These are phyloP conservation scores for Caenorhabditis angaria DNA, from an alignment of 2,888 invertebrate genomes.

Conservation along the genomic window DNA sequence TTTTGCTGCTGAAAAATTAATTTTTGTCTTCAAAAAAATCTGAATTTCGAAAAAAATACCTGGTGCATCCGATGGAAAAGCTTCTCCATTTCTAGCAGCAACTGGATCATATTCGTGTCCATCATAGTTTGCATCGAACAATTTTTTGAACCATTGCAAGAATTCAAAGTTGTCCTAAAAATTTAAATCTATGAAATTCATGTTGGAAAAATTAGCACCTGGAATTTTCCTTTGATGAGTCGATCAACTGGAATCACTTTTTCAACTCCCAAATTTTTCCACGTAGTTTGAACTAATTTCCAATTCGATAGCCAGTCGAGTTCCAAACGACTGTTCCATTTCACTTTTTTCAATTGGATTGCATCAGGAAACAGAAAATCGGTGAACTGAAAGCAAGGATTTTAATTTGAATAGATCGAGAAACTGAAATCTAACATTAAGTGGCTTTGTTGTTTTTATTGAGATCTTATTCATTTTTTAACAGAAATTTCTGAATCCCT, in stretches of 20 bases:
- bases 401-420: background rate
- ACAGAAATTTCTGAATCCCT: background rate
- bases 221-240: slow-evolving; percentile 98
- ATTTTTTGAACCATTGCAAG: slow-evolving; percentile 99
- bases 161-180: slow-evolving; percentile 95
- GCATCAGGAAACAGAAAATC: slow-evolving; percentile 91
- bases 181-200: background rate
- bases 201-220: slow-evolving; percentile 73
- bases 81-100: slow-evolving; percentile 80
- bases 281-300: slow-evolving; percentile 92
- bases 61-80: slow-evolving; percentile 44
- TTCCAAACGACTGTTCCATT: slow-evolving; percentile 96
- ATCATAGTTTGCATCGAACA: slow-evolving; percentile 99
- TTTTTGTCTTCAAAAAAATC: background rate
- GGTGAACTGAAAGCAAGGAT: slow-evolving; percentile 84
- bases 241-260: slow-evolving; percentile 99
- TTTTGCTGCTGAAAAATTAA: background rate
- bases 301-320: slow-evolving; percentile 99
- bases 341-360: slow-evolving; percentile 74
- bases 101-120: slow-evolving; percentile 93
- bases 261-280: slow-evolving; percentile 95
- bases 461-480: background rate
- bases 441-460: no score
- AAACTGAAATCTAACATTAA: no score
- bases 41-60: background rate